phyloP scores from a whole-genome alignment of 2,113 vertebrate species.

The Hippocampus zosterae region DNA sequence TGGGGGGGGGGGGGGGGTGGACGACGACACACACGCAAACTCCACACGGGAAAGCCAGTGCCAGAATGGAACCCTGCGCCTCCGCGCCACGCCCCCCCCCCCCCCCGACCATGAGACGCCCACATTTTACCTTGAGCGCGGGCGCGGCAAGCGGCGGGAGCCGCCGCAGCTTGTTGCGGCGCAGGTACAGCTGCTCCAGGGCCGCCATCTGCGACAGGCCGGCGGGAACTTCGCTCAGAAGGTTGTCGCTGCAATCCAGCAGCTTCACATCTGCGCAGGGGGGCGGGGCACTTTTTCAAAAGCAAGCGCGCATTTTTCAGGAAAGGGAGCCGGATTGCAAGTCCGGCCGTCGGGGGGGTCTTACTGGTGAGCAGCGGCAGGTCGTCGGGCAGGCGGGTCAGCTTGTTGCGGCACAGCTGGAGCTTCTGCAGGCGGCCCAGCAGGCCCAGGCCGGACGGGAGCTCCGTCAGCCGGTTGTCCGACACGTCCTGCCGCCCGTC shows the following conservation, averaged over 20 bases:
- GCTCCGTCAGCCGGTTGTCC: conserved; percentile 75
- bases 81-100: too few relatives aligned
- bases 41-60: too few relatives aligned
- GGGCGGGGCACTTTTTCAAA: neutral
- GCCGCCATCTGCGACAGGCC: conserved; percentile 79
- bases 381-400: conserved; percentile 79
- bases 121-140: conserved; percentile 80
- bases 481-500: conserved; percentile 78
- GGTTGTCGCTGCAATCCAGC: conserved; percentile 90
- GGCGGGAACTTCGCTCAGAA: conserved; percentile 79
- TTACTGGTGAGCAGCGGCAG: conserved; percentile 85
- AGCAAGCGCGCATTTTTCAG: neutral
- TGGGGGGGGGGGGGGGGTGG: too few relatives aligned
- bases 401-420: conserved; percentile 80
- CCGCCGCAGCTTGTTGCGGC: conserved; percentile 82
- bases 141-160: conserved; percentile 78
- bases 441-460: conserved; percentile 77
- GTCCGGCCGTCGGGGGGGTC: neutral
- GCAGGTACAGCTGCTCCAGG: conserved; percentile 87
- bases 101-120: too few relatives aligned
- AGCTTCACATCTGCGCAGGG: conserved; percentile 76
- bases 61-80: too few relatives aligned
- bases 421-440: conserved; percentile 77
- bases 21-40: too few relatives aligned
- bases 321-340: too few relatives aligned